These are phyloP conservation scores for Caprella mutica DNA, from an alignment of 2,888 invertebrate genomes.

Conservation along the genomic window DNA sequence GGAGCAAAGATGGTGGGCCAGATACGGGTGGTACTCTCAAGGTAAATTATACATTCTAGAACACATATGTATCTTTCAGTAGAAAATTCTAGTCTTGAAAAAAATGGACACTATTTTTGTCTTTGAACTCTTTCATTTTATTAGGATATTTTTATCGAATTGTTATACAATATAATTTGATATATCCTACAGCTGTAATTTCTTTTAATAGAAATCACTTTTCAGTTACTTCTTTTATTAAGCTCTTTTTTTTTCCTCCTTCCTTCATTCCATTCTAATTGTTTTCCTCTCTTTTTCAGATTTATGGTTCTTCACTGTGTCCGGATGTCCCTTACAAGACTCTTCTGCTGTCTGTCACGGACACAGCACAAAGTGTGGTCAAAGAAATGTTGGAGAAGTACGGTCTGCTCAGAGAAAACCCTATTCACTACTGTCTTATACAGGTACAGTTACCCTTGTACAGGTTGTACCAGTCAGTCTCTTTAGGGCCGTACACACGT, in stretches of 20 bases:
- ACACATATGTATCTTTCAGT: background rate
- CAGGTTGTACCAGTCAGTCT: too few species aligned
- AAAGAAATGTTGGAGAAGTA: constrained; percentile 95
- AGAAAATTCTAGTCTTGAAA: background rate
- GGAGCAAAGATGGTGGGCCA: constrained; percentile 87
- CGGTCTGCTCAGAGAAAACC: constrained; percentile 79
- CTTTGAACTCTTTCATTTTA: background rate
- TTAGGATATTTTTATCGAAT: background rate
- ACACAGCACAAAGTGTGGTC: constrained; percentile 83
- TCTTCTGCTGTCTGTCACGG: constrained; percentile 78
- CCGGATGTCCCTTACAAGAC: constrained; percentile 98
- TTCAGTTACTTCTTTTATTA: too few species aligned
- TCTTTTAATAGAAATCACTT: too few species aligned
- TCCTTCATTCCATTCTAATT: too few species aligned
- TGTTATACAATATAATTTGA: too few species aligned
- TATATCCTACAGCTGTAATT: too few species aligned
- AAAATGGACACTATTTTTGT: too few species aligned
- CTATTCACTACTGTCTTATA: constrained; percentile 82
- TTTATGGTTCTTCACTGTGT: constrained; percentile 91
- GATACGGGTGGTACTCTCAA: constrained; percentile 83
- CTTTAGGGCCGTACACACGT: too few species aligned
- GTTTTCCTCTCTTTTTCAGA: too few species aligned
- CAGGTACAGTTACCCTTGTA: constrained; percentile 54
- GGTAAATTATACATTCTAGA: too few species aligned
- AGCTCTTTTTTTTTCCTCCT: too few species aligned